phyloP scores from a whole-genome alignment of 2,888 invertebrate species.

The Nomada fabriciana region DNA sequence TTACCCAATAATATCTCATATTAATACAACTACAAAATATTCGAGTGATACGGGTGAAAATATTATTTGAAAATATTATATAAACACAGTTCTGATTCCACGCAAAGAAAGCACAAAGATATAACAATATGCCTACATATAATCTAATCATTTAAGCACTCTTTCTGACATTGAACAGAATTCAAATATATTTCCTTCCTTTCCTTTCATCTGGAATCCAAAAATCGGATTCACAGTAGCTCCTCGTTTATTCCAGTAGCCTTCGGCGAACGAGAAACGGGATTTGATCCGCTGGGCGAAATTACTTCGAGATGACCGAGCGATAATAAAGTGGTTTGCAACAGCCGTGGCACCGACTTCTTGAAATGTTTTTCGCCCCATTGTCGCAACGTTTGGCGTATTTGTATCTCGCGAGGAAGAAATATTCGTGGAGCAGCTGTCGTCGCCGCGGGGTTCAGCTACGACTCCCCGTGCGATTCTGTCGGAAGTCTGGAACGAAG shows the following conservation, averaged over 20 bases:
- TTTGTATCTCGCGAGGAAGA: conserved; percentile 59
- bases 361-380: conserved; percentile 61
- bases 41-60: no score
- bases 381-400: conserved; percentile 63
- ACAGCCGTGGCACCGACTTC: conserved; percentile 45
- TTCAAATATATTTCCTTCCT: not conserved
- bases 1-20: no score
- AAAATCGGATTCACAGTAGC: conserved; percentile 16
- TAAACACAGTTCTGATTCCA: no score
- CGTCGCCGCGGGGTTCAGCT: conserved; percentile 77
- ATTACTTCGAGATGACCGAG: conserved; percentile 57
- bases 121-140: no score
- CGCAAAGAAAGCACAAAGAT: no score
- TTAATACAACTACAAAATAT: no score
- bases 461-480: conserved; percentile 47
- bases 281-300: conserved; percentile 3
- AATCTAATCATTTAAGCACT: no score
- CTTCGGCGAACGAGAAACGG: not conserved
- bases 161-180: no score
- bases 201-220: not conserved
- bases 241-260: not conserved
- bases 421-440: conserved; percentile 75
- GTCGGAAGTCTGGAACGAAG: conserved; percentile 29
- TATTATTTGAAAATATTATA: no score
- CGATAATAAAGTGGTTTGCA: conserved; percentile 72